Percentiles rank a stretch among this genome's conserved stretches.
These are phyloP conservation scores for Paramisgurnus dabryanus DNA, from an alignment of 2,113 vertebrate species.

Conservation along the genomic window DNA sequence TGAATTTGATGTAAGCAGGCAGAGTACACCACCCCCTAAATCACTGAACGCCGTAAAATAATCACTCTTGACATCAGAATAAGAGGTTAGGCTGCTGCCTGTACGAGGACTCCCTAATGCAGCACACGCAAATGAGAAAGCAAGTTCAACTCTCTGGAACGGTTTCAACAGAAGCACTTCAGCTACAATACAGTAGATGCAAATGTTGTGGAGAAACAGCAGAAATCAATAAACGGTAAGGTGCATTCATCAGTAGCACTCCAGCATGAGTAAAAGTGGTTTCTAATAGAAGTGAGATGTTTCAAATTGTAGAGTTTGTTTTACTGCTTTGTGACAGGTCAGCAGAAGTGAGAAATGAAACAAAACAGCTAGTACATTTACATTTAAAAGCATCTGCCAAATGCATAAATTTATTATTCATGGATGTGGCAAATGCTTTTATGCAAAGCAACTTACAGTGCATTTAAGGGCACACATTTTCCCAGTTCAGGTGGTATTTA, in stretches of 20 bases:
- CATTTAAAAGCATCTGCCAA: too few species aligned
- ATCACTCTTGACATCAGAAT: constrained; percentile 50
- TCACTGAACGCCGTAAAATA: constrained; percentile 40
- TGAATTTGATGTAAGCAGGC: constrained; percentile 23
- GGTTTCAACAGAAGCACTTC: background rate
- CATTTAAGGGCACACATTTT: too few species aligned
- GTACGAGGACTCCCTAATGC: constrained; percentile 30
- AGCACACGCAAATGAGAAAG: constrained; percentile 15
- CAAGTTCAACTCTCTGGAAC: background rate
- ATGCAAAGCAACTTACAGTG: too few species aligned
- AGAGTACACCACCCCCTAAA: constrained; percentile 28
- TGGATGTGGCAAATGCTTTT: too few species aligned
- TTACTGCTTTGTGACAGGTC: background rate
- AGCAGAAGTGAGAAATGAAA: background rate
- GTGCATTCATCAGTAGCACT: background rate
- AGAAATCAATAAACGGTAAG: constrained; percentile 10
- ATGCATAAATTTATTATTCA: too few species aligned
- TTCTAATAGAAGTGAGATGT: background rate
- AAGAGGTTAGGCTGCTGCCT: constrained; percentile 13
- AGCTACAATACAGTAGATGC: background rate
- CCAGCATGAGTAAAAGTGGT: background rate
- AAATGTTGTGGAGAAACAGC: background rate
- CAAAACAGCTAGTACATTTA: background rate
- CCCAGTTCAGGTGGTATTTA: too few species aligned
- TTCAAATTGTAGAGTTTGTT: background rate